A percentile compares a stretch with the other conserved stretches of the same genome.
These are phyloP conservation scores for Vanessa tameamea DNA, from an alignment of 1,140 invertebrate species.

Conservation along the genomic window DNA sequence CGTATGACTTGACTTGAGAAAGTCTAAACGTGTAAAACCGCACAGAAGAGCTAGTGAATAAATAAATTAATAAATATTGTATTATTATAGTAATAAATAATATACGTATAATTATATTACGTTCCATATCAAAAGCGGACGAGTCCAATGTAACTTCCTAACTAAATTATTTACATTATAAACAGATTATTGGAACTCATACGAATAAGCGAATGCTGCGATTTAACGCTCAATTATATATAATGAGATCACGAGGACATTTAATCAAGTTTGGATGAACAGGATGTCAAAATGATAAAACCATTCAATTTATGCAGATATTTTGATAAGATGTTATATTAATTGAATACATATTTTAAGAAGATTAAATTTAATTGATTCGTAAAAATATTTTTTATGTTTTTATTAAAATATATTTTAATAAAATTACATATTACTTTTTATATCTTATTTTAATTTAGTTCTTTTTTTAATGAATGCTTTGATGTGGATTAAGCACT, in stretches of 20 bases:
- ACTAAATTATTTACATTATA: too few species aligned
- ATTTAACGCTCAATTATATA: constrained; percentile 18
- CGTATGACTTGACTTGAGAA: too few species aligned
- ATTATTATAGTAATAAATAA: too few species aligned
- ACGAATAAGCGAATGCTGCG: not conserved
- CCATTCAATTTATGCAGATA: constrained; percentile 1
- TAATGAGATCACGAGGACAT: constrained; percentile 18
- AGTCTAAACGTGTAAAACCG: too few species aligned
- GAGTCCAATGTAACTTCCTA: too few species aligned
- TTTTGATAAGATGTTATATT: not conserved
- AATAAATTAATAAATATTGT: too few species aligned
- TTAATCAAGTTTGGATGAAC: constrained; percentile 2
- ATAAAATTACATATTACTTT: not conserved
- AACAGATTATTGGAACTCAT: not conserved
- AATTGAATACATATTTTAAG: not conserved
- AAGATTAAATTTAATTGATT: not conserved
- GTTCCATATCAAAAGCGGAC: too few species aligned
- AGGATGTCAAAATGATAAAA: constrained; percentile 20
- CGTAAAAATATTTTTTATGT: not conserved
- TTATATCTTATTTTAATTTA: not conserved
- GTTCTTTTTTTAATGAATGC: too few species aligned
- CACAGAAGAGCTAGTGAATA: too few species aligned
- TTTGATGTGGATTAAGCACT: too few species aligned
- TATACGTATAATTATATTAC: too few species aligned
- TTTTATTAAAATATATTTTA: not conserved